Conservation (phyloP, 2,113 vertebrate species). For the Apodemus sylvaticus region DNA sequence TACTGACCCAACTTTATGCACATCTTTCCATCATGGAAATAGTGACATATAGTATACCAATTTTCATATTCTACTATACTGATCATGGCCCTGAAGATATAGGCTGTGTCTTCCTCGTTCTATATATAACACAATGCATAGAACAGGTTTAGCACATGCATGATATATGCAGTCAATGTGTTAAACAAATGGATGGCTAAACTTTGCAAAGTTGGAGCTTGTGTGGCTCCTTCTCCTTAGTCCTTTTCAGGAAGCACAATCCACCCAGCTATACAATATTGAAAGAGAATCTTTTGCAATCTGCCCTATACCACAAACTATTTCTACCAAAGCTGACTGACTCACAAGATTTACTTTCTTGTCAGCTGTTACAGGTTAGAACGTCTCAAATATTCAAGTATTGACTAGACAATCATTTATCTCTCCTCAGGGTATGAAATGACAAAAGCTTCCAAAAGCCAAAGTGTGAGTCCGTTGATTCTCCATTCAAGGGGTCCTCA, state of each 20-base stretch:
- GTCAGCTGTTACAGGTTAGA: neutral
- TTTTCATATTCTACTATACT: neutral
- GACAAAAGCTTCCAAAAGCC: slow-evolving; percentile 31
- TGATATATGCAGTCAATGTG: neutral
- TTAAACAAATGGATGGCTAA: neutral
- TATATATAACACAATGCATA: neutral
- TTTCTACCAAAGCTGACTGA: slow-evolving; percentile 28
- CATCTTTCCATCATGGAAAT: no score
- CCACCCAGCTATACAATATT: neutral
- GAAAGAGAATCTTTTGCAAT: neutral
- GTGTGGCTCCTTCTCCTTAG: neutral
- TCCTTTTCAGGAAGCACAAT: slow-evolving; percentile 41
- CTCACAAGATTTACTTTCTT: slow-evolving; percentile 9
- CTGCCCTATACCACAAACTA: neutral
- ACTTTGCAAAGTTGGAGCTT: slow-evolving; percentile 38
- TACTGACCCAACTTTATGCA: neutral
- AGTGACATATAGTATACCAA: neutral
- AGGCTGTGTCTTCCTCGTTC: neutral
- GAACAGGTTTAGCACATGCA: neutral
- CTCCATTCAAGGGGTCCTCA: neutral
- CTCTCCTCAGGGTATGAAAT: neutral
- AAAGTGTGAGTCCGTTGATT: neutral
- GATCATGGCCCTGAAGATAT: neutral
- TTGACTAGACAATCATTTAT: neutral
- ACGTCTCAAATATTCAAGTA: neutral